phyloP scores from a whole-genome alignment of 2,797 vertebrate genomes.

The Sphenodon punctatus region DNA sequence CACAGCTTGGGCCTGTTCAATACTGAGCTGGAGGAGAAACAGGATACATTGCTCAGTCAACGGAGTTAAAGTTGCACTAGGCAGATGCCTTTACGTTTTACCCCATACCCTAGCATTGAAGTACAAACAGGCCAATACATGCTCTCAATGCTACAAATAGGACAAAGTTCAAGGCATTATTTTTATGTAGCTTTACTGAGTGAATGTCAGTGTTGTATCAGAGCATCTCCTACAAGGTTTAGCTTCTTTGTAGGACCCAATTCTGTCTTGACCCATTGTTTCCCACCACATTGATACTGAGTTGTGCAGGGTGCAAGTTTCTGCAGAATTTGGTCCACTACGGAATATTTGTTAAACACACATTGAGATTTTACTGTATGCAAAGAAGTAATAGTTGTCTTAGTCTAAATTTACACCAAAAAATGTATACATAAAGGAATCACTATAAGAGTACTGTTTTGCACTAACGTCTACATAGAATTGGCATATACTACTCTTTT shows the following conservation, averaged over 20 bases:
- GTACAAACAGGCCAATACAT: not conserved
- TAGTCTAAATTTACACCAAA: too few relatives aligned
- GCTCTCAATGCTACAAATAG: not conserved
- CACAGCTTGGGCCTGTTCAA: constrained; percentile 96
- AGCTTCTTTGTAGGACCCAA: fast-evolving
- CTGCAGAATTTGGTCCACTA: not conserved
- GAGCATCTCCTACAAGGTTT: too few relatives aligned
- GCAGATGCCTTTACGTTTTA: not conserved
- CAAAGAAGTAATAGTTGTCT: too few relatives aligned
- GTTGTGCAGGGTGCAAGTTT: not conserved
- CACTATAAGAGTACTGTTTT: not conserved
- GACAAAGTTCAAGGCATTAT: not conserved
- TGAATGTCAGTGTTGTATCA: not conserved
- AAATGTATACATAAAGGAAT: not conserved
- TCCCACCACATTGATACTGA: too few relatives aligned
- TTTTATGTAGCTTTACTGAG: not conserved
- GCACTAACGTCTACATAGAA: not conserved
- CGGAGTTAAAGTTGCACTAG: not conserved
- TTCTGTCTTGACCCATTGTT: too few relatives aligned
- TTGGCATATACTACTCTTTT: not conserved
- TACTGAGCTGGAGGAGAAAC: constrained; percentile 85
- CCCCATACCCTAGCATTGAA: not conserved
- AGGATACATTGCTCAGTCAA: not conserved
- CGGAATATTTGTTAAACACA: not conserved
- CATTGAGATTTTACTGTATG: too few relatives aligned